A percentile compares a stretch with the other conserved stretches of the same genome.
Evolutionary conservation across 1,140 invertebrate genomes (phyloP).

Genomic region (Sitophilus oryzae): DNA sequence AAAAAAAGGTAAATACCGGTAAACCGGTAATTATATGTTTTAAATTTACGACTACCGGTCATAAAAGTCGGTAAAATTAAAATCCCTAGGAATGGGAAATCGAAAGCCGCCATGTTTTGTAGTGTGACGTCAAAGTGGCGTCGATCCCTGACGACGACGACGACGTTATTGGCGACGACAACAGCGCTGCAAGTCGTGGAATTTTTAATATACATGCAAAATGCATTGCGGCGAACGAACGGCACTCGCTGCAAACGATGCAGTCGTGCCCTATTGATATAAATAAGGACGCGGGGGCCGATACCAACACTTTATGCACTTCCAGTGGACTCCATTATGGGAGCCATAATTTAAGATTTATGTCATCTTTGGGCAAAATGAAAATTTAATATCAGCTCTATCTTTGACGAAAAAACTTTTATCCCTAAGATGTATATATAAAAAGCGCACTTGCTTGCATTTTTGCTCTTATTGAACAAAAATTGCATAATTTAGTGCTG

Average conservation of each 20-base stretch:
- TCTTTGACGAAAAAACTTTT: no score
- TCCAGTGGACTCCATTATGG: neutral
- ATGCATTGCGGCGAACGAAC: constrained; percentile 15
- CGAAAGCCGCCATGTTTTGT: constrained; percentile 26
- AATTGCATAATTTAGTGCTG: no score
- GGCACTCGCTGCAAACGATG: neutral
- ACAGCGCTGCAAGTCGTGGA: constrained; percentile 11
- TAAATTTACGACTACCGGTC: no score
- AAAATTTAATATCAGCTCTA: neutral
- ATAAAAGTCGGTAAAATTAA: no score
- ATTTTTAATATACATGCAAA: constrained; percentile 26
- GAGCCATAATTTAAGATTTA: neutral
- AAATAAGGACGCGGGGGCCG: neutral
- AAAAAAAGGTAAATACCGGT: no score
- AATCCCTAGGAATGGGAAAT: no score
- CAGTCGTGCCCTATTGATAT: neutral
- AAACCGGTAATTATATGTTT: no score
- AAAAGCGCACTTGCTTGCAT: no score
- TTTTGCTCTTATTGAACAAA: no score
- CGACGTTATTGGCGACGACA: neutral
- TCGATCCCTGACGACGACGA: constrained; percentile 15
- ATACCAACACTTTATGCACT: neutral
- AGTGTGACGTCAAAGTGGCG: constrained; percentile 17
- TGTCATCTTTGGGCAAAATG: neutral
- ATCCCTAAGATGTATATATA: no score